Conservation (phyloP, 2,797 vertebrate species). For the Gephyroberyx darwinii region DNA sequence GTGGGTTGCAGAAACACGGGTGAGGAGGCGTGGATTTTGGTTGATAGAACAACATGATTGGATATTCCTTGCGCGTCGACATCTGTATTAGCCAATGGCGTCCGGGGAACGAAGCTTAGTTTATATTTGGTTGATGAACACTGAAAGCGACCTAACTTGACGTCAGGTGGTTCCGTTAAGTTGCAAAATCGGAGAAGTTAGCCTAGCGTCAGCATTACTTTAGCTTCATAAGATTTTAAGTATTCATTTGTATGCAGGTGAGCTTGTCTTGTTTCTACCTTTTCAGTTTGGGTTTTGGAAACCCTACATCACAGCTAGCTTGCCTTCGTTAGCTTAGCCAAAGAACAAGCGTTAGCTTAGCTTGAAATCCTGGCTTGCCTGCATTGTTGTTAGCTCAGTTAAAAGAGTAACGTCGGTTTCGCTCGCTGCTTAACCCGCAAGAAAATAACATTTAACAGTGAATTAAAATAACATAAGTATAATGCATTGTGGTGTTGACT, state of each 20-base stretch:
- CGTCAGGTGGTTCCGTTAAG: constrained; percentile 31
- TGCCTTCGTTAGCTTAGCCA: constrained; percentile 56
- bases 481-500: neutral
- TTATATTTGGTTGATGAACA: constrained; percentile 66
- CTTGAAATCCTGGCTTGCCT: neutral
- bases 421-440: neutral
- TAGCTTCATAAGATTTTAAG: constrained; percentile 33
- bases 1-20: too few species aligned
- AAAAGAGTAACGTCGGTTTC: neutral
- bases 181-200: neutral
- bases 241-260: constrained; percentile 37
- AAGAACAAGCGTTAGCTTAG: neutral
- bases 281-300: neutral
- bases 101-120: constrained; percentile 22
- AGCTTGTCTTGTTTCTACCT: constrained; percentile 20
- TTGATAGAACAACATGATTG: constrained; percentile 47
- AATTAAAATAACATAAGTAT: neutral
- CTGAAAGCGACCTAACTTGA: constrained; percentile 26
- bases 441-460: neutral
- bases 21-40: neutral
- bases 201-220: neutral
- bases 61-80: constrained; percentile 35
- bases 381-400: neutral
- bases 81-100: constrained; percentile 56
- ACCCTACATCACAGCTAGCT: neutral